A percentile compares a stretch with the other conserved stretches of the same genome.
These are phyloP conservation scores for Lysiphlebus fabarum DNA, from an alignment of 1,140 invertebrate species.

Conservation along the genomic window DNA sequence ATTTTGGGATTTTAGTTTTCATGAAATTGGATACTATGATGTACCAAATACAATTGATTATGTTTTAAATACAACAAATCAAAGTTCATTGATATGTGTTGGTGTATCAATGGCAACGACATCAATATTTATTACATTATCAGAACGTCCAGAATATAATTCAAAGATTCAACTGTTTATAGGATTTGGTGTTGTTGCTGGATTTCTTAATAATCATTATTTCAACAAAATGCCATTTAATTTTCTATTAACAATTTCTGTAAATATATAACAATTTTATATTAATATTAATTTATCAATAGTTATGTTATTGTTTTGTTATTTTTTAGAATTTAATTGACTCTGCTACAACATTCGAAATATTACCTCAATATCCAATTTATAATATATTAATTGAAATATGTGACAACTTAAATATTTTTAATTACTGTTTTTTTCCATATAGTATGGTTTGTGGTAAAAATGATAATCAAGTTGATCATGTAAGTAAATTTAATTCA, in stretches of 20 bases:
- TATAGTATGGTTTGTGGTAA: neutral
- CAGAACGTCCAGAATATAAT: slow-evolving; percentile 58
- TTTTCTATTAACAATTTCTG: too few species aligned
- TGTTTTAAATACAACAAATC: slow-evolving; percentile 51
- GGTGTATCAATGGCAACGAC: slow-evolving; percentile 70
- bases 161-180: slow-evolving; percentile 54
- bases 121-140: slow-evolving; percentile 53
- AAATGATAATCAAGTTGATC: neutral
- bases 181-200: slow-evolving; percentile 58
- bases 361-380: too few species aligned
- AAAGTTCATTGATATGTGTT: slow-evolving; percentile 59
- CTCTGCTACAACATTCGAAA: too few species aligned
- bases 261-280: too few species aligned
- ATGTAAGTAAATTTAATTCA: neutral
- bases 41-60: slow-evolving; percentile 61
- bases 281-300: too few species aligned
- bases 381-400: too few species aligned
- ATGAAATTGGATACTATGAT: slow-evolving; percentile 63
- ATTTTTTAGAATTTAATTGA: too few species aligned
- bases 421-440: too few species aligned
- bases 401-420: too few species aligned
- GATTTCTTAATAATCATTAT: too few species aligned
- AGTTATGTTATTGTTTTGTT: too few species aligned
- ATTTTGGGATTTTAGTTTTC: slow-evolving; percentile 60
- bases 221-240: too few species aligned